Evolutionary conservation across 2,797 vertebrate species (phyloP).

Genomic region (Podargus strigoides): DNA sequence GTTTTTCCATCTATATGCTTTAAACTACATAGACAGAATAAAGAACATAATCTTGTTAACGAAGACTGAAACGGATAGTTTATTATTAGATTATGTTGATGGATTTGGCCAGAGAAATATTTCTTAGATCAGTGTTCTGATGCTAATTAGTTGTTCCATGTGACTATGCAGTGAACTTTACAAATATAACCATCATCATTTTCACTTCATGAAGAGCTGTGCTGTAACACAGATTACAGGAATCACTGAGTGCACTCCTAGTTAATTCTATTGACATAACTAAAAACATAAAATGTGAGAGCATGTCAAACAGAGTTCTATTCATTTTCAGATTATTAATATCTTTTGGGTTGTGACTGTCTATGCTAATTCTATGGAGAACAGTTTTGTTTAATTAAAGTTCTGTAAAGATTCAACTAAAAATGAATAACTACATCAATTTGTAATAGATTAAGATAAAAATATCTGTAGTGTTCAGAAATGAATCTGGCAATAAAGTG

Average conservation of each 20-base stretch:
- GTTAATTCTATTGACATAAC: background rate
- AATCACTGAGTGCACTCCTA: background rate
- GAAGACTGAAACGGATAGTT: background rate
- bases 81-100: background rate
- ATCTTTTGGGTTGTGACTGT: background rate
- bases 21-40: background rate
- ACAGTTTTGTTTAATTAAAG: background rate
- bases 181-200: background rate
- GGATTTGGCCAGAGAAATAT: background rate
- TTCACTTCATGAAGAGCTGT: background rate
- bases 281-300: background rate
- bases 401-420: background rate
- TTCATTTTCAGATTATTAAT: slow-evolving; percentile 13
- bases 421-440: background rate
- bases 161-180: background rate
- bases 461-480: background rate
- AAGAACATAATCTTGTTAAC: background rate
- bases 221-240: background rate
- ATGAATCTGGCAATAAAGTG: background rate
- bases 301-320: background rate
- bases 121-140: background rate
- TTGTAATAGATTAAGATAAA: background rate
- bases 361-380: background rate
- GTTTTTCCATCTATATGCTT: background rate
- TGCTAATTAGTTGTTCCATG: background rate